phyloP scores from a whole-genome alignment of 2,113 vertebrate species.

The Vicugna pacos region DNA sequence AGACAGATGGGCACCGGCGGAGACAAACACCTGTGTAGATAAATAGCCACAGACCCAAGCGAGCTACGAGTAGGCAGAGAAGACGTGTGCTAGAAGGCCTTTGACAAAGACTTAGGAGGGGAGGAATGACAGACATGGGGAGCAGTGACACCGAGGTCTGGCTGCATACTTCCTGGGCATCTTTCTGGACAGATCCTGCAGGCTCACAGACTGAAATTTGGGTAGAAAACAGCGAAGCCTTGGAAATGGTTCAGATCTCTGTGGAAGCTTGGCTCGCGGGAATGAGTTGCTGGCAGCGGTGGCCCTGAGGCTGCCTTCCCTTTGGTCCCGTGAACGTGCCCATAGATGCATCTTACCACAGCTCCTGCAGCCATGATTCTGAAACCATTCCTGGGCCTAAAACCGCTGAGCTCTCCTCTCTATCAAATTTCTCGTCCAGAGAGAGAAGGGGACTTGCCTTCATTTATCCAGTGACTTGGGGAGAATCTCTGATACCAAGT shows the following conservation, averaged over 20 bases:
- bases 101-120: neutral
- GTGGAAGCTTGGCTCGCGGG: neutral
- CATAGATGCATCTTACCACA: accelerated
- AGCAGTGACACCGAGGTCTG: accelerated
- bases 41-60: neutral
- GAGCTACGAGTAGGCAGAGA: neutral
- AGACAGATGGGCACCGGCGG: neutral
- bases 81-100: accelerated
- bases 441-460: neutral
- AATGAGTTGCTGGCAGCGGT: accelerated
- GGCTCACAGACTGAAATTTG: neutral
- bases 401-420: neutral
- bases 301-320: neutral
- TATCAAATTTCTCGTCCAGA: no score
- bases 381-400: neutral
- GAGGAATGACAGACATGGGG: neutral
- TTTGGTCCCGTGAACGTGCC: neutral
- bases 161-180: neutral
- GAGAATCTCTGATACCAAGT: neutral
- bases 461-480: neutral
- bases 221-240: neutral
- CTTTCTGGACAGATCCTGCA: neutral
- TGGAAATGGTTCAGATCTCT: neutral
- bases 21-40: neutral
- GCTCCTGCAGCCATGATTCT: neutral